Base-by-base conservation (phyloP, 2,113 vertebrate species). In the Myrmecophaga tridactyla region DNA sequence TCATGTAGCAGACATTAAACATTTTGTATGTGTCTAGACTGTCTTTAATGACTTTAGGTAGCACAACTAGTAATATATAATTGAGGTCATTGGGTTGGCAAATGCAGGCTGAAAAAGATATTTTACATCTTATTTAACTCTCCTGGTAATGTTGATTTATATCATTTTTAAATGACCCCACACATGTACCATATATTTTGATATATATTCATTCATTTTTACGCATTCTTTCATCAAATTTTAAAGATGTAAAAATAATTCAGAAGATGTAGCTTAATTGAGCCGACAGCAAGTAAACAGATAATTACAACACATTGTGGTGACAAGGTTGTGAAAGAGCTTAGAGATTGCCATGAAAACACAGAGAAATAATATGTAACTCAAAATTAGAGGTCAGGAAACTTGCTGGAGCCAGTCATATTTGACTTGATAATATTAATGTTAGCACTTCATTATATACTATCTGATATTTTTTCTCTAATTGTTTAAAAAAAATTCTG, bases 401-500 rank as follows among this genome's bases (percentile, higher is more conserved):
- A 51, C 12, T 48, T 75, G 20, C 65, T 93, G 78, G 36, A 72
- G 8, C 27, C 27, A 51, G 36, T 51, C 41, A 43, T 67, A 70
- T 11, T 48, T 48, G 34, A 8, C 12, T 85, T 92, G 65, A 62
- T 87, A 4, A 7, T 85, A 46, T 65, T 65, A 65, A 41, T 78
- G n/a, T 60, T 84, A 88, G 39, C 34, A 53, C 9, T 41, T 15
- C 43, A 23, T 69, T 41, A 72, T 34, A 39, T 58, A 56, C 6
- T 90, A 27, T 76, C 43, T 86, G 36, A 86, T 67, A 29, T 67
- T 89, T 93, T 93, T 89, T 88, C 11, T 89, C n/a, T n/a, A n/a
- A 86, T 82, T 15, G n/a, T 73, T 81, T 63, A 56, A 92, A 81
- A 70, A 56, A 69, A 69, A 89, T 65, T 65, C n/a, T 84, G 43